Evolutionary conservation across 2,888 invertebrate species (phyloP).

Genomic region (Hanleya hanleyi): DNA sequence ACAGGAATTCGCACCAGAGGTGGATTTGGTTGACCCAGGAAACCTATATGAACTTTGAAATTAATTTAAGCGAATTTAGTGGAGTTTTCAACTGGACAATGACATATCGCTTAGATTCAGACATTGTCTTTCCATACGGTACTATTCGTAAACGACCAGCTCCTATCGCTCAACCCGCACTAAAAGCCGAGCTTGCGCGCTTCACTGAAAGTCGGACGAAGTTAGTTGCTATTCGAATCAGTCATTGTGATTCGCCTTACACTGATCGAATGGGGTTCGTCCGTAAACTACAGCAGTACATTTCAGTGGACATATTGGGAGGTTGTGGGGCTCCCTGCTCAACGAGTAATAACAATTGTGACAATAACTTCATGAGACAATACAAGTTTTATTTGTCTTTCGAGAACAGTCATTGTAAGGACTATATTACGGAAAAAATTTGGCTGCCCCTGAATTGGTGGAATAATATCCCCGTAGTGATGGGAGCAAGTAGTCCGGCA

Average conservation of each 20-base stretch:
- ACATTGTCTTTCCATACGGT: neutral
- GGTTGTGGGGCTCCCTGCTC: neutral
- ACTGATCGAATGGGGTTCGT: neutral
- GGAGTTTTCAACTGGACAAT: constrained; percentile 7
- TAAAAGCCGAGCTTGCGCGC: too few relatives aligned
- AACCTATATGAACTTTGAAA: neutral
- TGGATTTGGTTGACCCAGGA: constrained; percentile 2
- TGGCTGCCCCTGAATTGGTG: neutral
- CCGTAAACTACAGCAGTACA: neutral
- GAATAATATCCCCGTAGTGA: constrained; percentile 3
- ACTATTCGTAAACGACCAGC: neutral
- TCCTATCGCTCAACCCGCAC: too few relatives aligned
- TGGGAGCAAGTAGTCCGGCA: neutral
- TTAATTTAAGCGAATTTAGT: neutral
- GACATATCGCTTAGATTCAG: neutral
- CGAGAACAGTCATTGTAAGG: constrained; percentile 3
- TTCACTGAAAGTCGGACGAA: too few relatives aligned
- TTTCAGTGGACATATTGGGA: neutral
- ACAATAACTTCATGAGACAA: neutral
- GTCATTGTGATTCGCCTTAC: neutral
- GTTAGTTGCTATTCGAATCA: neutral
- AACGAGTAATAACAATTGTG: neutral
- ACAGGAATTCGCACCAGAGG: neutral
- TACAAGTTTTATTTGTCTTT: constrained; percentile 2
- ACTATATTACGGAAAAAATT: constrained; percentile 3